These are phyloP conservation scores for Ciconia nigra DNA, from an alignment of 2,797 vertebrate genomes.

Conservation along the genomic window DNA sequence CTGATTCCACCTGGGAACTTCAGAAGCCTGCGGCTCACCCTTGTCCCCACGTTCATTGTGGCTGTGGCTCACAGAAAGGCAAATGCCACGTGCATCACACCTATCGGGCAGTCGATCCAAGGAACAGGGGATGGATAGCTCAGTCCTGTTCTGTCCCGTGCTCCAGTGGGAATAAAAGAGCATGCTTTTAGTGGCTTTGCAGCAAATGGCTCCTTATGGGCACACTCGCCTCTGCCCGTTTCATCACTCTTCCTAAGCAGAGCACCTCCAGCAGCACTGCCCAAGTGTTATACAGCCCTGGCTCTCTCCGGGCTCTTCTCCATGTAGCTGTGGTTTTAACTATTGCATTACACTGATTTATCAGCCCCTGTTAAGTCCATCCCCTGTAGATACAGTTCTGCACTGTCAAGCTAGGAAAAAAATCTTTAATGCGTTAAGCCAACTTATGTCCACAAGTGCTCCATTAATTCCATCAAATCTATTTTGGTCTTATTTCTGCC, in stretches of 20 bases:
- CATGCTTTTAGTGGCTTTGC: neutral
- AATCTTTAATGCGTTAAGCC: neutral
- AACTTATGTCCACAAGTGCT: conserved; percentile 8
- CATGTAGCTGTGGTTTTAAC: neutral
- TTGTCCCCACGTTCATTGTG: neutral
- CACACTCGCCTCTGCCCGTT: neutral
- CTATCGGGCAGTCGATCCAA: neutral
- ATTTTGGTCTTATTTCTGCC: conserved; percentile 44
- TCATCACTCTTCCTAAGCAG: neutral
- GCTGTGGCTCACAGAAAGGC: neutral
- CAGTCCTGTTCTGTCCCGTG: neutral
- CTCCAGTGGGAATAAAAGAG: neutral
- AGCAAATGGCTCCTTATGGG: neutral
- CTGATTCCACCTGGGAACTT: neutral
- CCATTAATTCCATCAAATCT: conserved; percentile 48
- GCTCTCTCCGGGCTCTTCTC: neutral
- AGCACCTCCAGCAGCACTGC: neutral
- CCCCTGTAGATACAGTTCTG: neutral
- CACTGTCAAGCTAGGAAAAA: neutral
- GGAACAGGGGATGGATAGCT: neutral
- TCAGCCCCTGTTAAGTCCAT: neutral
- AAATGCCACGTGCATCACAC: neutral
- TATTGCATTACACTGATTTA: neutral
- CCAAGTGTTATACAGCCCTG: neutral
- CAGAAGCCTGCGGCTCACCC: rapidly evolving